Base-by-base conservation (phyloP, 2,888 invertebrate species). In the Scaptomyza cyrtandrae region DNA sequence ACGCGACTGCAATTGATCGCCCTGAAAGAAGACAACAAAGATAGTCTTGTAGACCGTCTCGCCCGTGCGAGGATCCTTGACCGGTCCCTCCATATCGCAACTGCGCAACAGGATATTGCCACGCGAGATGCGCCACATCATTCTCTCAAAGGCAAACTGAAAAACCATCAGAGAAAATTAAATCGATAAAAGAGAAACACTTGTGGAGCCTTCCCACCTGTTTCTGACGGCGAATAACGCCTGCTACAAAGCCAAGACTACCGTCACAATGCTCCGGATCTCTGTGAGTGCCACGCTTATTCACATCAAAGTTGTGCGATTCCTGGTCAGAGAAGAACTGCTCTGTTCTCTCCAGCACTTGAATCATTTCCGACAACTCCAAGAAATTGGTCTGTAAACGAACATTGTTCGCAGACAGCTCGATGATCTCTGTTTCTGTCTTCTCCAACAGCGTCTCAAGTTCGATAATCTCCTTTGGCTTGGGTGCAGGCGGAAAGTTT, bases 341-440 rank as follows among this genome's bases (percentile, higher is more conserved):
- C 43, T 98, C 97, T 0, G 98, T 98, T 92, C 97, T 98, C 91
- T 97, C 96, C 62, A 99, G 93, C 41, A 99, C 98, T 90, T 98
- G 97, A 75, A 94, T 95, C 87, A 99, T 93, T 92, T 99, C 99
- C 0, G 96, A 96, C 78, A 99, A 93, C 92, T 99, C 98, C 76
- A 98, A 93, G 90, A 94, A 98, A 92, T 98, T 98, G 80, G 96
- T 96, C 93, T 97, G 97, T 88, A 98, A 92, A 86, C 97, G 97
- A 65, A 98, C 96, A 16, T 98, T 97, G 91, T 98, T 98, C 90
- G 97, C 96, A 66, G 97, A 97, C 69, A 99, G 94, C 92, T 99
- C 98, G 62, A 97, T 94, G 74, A 99, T 96, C 92, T 99, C 98
- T 80, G 96, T 96, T 92, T 99, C 98, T 24, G 98, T 96, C 93